phyloP scores from a whole-genome alignment of 2,888 invertebrate species.

The Cactoblastis cactorum region DNA sequence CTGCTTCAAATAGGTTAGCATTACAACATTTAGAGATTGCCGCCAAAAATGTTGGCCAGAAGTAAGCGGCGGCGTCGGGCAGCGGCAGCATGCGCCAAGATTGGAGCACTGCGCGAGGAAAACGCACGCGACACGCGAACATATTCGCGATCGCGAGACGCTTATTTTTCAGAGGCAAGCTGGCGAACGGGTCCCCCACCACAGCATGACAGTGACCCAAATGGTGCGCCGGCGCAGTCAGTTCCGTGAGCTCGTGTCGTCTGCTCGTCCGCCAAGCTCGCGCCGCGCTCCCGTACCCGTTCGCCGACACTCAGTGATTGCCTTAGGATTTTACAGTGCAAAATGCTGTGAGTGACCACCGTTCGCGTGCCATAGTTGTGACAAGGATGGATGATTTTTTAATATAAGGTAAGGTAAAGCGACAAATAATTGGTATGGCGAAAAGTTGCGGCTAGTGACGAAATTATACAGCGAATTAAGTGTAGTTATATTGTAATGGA shows the following conservation, averaged over 20 bases:
- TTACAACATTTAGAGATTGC: constrained; percentile 27
- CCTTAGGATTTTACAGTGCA: constrained; percentile 66
- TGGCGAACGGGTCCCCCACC: constrained; percentile 68
- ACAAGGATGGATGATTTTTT: constrained; percentile 42
- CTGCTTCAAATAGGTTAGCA: constrained; percentile 12
- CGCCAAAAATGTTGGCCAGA: constrained; percentile 43
- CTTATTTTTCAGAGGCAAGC: constrained; percentile 72
- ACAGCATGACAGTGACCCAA: constrained; percentile 77
- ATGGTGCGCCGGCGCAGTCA: constrained; percentile 75
- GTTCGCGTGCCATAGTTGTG: constrained; percentile 36
- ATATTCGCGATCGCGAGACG: constrained; percentile 71
- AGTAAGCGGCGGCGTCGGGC: constrained; percentile 36
- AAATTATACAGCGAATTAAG: constrained; percentile 32
- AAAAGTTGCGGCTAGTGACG: constrained; percentile 24
- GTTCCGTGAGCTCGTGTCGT: constrained; percentile 70
- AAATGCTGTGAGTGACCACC: constrained; percentile 61
- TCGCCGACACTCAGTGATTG: constrained; percentile 57
- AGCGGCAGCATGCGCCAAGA: constrained; percentile 36
- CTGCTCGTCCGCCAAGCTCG: constrained; percentile 29
- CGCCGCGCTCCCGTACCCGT: constrained; percentile 33
- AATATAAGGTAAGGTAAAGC: constrained; percentile 53
- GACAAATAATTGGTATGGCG: constrained; percentile 17
- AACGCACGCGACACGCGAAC: constrained; percentile 67
- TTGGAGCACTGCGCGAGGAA: constrained; percentile 61
- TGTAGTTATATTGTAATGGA: constrained; percentile 29